Evolutionary conservation across 2,113 vertebrate species (phyloP).

Genomic region (Chloebia gouldiae): DNA sequence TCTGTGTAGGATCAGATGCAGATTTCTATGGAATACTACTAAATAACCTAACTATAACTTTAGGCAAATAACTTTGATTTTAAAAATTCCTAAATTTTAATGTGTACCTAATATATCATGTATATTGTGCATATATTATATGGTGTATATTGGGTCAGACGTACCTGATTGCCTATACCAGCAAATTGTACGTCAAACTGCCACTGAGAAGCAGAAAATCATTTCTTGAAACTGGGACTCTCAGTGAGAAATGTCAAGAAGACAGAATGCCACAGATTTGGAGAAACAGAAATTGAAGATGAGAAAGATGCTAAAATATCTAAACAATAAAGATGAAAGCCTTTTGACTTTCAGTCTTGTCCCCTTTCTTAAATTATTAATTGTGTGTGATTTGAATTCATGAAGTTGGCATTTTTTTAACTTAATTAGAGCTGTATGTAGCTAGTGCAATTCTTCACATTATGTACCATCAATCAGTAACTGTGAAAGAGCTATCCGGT

Average conservation of each 20-base stretch:
- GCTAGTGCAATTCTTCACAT: not conserved
- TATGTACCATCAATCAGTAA: not conserved
- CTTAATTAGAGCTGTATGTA: not conserved
- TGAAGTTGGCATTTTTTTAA: not conserved
- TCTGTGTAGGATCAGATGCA: not conserved
- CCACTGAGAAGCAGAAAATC: not conserved
- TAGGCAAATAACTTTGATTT: not conserved
- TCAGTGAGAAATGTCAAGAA: not conserved
- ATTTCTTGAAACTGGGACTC: not conserved
- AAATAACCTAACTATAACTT: not conserved
- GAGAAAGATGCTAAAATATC: not conserved
- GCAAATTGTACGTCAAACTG: not conserved
- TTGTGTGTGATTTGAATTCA: not conserved
- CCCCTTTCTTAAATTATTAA: not conserved
- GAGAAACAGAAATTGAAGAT: not conserved
- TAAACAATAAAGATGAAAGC: not conserved
- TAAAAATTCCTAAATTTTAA: not conserved
- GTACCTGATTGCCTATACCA: not conserved
- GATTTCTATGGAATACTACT: not conserved
- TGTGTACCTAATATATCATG: not conserved
- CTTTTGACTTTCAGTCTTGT: not conserved
- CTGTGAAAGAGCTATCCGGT: not conserved
- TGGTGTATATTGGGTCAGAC: not conserved
- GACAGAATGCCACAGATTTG: not conserved
- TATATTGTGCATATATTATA: not conserved